Evolutionary conservation across 2,797 vertebrate genomes (phyloP).

Genomic region (Ctenosaura bakeri): DNA sequence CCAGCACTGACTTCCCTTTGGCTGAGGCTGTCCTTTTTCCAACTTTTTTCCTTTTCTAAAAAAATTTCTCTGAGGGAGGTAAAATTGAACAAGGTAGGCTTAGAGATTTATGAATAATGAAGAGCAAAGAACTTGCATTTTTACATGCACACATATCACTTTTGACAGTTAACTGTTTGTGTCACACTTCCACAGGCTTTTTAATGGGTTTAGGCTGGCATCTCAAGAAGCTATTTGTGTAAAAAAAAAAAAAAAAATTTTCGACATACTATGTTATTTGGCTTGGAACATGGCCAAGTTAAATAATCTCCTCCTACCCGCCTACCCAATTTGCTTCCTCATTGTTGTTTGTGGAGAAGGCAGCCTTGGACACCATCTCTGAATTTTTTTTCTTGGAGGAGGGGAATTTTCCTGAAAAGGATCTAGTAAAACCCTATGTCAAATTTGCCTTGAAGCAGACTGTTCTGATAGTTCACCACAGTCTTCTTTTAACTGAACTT

Average conservation of each 20-base stretch:
- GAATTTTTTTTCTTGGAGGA: not conserved
- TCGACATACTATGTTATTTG: not conserved
- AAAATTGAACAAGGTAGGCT: conserved; percentile 55
- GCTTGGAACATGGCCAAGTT: not conserved
- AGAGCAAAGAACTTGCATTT: conserved; percentile 34
- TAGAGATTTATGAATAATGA: conserved; percentile 47
- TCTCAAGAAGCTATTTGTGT: not conserved
- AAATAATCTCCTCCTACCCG: not conserved
- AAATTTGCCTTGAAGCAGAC: not conserved
- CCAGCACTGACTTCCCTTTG: conserved; percentile 37
- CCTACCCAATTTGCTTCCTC: too few relatives aligned
- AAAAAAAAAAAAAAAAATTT: not conserved
- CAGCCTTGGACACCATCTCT: not conserved
- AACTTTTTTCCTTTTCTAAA: conserved; percentile 37
- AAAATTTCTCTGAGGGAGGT: conserved; percentile 19
- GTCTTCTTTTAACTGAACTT: not conserved
- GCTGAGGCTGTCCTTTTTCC: conserved; percentile 43
- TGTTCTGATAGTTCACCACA: not conserved
- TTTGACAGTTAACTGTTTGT: conserved; percentile 38
- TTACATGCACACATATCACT: not conserved
- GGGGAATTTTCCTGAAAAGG: not conserved
- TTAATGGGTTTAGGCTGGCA: not conserved
- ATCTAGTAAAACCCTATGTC: not conserved
- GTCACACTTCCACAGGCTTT: conserved; percentile 20
- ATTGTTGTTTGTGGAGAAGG: too few relatives aligned